These are phyloP conservation scores for Xanthostigma xanthostigma DNA, from an alignment of 2,888 invertebrate species.

Conservation along the genomic window DNA sequence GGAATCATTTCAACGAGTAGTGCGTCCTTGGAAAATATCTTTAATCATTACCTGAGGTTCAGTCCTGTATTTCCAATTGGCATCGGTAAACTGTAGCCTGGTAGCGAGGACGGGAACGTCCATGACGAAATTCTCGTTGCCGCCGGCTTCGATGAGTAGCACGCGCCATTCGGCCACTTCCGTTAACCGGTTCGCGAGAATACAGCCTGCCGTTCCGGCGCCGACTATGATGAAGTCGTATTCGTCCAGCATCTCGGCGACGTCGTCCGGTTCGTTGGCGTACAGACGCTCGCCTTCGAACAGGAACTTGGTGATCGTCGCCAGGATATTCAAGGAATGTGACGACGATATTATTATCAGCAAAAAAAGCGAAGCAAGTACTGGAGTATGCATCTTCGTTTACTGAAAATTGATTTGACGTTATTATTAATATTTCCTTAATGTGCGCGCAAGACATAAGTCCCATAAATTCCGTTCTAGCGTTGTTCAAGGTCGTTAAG, in stretches of 20 bases:
- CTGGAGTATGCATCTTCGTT: no score
- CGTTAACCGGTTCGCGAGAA: conserved; percentile 54
- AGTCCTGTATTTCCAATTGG: conserved; percentile 72
- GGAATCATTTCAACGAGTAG: no score
- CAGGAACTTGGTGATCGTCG: conserved; percentile 37
- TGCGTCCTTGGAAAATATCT: no score
- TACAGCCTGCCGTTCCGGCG: conserved; percentile 68
- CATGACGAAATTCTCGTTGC: conserved; percentile 52
- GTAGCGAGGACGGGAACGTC: conserved; percentile 60
- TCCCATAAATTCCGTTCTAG: no score
- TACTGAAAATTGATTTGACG: no score
- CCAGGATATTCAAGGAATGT: conserved; percentile 18
- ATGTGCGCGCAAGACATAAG: no score
- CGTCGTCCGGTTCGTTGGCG: conserved; percentile 38
- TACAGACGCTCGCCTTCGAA: conserved; percentile 36
- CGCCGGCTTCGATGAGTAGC: conserved; percentile 58
- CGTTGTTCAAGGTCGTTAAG: no score
- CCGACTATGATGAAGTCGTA: conserved; percentile 69
- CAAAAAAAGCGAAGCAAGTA: no score
- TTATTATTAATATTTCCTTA: no score
- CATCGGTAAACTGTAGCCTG: conserved; percentile 51
- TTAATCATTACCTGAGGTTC: conserved; percentile 40
- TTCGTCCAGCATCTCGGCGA: conserved; percentile 32
- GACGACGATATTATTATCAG: not conserved
- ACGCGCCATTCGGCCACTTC: conserved; percentile 54